These are phyloP conservation scores for Acleris literana DNA, from an alignment of 2,888 invertebrate genomes.

Conservation along the genomic window DNA sequence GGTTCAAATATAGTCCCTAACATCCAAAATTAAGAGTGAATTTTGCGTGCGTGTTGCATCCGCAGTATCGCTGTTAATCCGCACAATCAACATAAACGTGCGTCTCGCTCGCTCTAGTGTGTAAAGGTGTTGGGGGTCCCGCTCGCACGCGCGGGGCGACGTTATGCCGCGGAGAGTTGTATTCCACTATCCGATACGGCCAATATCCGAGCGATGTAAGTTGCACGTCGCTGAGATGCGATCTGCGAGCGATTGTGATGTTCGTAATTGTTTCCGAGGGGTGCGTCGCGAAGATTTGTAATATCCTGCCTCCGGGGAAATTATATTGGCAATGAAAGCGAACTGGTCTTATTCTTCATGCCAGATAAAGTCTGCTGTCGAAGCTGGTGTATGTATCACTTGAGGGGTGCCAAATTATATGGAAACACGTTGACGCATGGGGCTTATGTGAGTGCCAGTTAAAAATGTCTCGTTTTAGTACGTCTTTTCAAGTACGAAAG, in stretches of 20 bases:
- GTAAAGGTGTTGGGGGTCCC: too few relatives aligned
- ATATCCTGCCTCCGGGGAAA: too few relatives aligned
- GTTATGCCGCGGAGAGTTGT: background rate
- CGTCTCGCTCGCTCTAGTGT: background rate
- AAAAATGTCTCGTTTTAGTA: too few relatives aligned
- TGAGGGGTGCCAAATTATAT: too few relatives aligned
- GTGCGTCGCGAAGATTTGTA: background rate
- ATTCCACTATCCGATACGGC: constrained; percentile 13
- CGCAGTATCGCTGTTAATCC: constrained; percentile 30
- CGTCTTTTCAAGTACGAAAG: too few relatives aligned
- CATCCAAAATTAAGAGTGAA: background rate
- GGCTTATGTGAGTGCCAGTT: too few relatives aligned
- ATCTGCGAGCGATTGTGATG: background rate
- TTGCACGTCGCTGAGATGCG: background rate
- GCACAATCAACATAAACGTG: constrained; percentile 30
- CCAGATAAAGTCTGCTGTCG: too few relatives aligned
- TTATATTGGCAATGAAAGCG: too few relatives aligned
- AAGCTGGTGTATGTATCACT: too few relatives aligned
- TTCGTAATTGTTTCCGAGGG: background rate
- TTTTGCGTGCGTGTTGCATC: background rate
- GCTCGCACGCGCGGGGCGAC: constrained; percentile 5
- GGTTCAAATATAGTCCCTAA: constrained; percentile 7
- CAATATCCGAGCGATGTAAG: background rate
- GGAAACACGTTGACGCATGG: too few relatives aligned
- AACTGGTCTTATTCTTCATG: too few relatives aligned